Base-by-base conservation (phyloP, 2,797 vertebrate species). In the Glossophaga mutica region DNA sequence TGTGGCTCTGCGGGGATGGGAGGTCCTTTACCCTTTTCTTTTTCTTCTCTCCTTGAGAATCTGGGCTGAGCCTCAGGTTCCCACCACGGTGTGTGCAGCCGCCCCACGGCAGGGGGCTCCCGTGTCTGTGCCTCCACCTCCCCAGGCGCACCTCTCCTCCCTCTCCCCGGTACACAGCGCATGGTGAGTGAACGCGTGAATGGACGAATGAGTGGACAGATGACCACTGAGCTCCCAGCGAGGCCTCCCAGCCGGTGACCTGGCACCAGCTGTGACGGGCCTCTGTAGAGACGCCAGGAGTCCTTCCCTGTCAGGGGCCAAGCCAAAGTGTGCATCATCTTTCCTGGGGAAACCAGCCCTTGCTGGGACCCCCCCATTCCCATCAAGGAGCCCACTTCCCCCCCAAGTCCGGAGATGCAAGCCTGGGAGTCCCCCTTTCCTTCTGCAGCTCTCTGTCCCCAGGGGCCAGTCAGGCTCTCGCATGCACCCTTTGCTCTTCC, bases 121-220 rank as follows among this genome's bases (percentile, higher is more conserved):
- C 52, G 0, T 0, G 0, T 24, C 24, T 34, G 59, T 37, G 46
- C 24, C 39, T 52, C 55, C 34, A 26, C 1, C 19, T 16, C 8
- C 67, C 79, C 0, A 2, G 4, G 37, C 57, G 29, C 68, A 26
- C 5, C 22, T 50, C 15, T 2, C n/a, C 74, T 44, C 57, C 6
- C 0, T 24, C 26, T 70, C 57, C 21, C 4, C 29, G 4, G 14
- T 0, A 16, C 57, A 48, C 39, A 70, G 57, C 24, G 44, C 39
- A 8, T 19, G 3, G 10, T 59, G 57, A 59, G 6, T 59, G 57
- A 59, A 3, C 29, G 71, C 44, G 12, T 42, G 39, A 29, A 9
- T 44, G 32, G 19, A n/a, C 22, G 74, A 22, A 14, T 21, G 73
- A 32, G 12, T 21, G 24, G 9, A 21, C 7, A 55, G 26, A 46